A percentile compares a stretch with the other conserved stretches of the same genome.
Evolutionary conservation across 2,888 invertebrate genomes (phyloP).

Genomic region (Alcis repandata): DNA sequence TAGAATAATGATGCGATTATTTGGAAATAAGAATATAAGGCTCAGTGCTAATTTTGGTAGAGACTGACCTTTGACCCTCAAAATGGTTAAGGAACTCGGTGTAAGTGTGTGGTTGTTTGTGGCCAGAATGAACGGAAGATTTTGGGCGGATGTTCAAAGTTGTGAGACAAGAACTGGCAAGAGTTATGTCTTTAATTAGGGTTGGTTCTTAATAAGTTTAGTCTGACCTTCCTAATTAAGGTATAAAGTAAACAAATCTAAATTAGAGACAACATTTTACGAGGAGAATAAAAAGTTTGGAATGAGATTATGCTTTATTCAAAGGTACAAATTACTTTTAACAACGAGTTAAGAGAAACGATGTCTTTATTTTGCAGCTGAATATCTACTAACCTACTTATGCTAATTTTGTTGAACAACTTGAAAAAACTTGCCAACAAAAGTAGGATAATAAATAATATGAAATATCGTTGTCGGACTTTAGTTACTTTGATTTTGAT

Average conservation of each 20-base stretch:
- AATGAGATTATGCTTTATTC: constrained; percentile 29
- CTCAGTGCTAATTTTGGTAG: not conserved
- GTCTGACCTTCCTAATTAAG: constrained; percentile 29
- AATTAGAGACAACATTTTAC: constrained; percentile 28
- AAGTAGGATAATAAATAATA: no score
- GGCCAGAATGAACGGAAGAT: constrained; percentile 15
- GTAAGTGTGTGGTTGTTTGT: constrained; percentile 14
- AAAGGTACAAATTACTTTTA: constrained; percentile 24
- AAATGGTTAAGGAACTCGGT: not conserved
- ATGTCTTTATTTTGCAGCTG: constrained; percentile 4
- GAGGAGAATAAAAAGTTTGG: constrained; percentile 26
- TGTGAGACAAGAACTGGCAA: constrained; percentile 26
- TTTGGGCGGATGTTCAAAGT: constrained; percentile 24
- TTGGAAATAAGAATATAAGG: not conserved
- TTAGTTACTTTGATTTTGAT: no score
- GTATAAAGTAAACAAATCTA: constrained; percentile 29
- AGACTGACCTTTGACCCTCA: constrained; percentile 19
- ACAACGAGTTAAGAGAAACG: constrained; percentile 28
- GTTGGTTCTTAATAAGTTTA: constrained; percentile 32
- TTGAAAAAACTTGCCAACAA: not conserved
- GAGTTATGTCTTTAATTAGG: constrained; percentile 36
- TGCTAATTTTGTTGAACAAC: not conserved
- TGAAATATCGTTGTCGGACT: no score
- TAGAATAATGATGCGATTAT: not conserved
- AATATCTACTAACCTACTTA: not conserved